These are phyloP conservation scores for Arctocebus calabarensis DNA, from an alignment of 2,797 vertebrate genomes.

Conservation along the genomic window DNA sequence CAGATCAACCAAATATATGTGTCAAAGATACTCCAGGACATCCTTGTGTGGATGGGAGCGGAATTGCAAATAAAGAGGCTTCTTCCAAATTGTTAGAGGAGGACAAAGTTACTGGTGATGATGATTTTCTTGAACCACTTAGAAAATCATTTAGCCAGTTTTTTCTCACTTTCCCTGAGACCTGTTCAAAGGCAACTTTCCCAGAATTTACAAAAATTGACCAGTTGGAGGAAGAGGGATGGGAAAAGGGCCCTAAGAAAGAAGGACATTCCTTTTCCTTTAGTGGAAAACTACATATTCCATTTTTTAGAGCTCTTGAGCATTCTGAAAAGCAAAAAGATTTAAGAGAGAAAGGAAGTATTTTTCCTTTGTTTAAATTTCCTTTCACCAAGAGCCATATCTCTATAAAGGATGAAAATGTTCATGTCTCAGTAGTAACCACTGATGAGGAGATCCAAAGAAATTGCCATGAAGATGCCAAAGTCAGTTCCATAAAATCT, in stretches of 20 bases:
- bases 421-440: conserved; percentile 38
- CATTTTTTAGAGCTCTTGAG: conserved; percentile 85
- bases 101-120: conserved; percentile 74
- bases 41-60: not conserved
- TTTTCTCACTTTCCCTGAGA: conserved; percentile 87
- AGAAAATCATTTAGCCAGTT: conserved; percentile 94
- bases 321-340: conserved; percentile 88
- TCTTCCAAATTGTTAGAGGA: conserved; percentile 66
- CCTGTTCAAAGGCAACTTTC: conserved; percentile 84
- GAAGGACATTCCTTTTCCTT: conserved; percentile 85
- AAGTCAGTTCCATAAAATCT: conserved; percentile 70
- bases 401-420: conserved; percentile 71
- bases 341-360: conserved; percentile 86
- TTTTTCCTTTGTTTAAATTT: conserved; percentile 91
- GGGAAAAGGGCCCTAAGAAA: conserved; percentile 79
- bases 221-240: conserved; percentile 88
- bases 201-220: conserved; percentile 85
- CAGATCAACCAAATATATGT: conserved; percentile 62
- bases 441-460: conserved; percentile 66
- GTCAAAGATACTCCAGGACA: not conserved
- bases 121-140: conserved; percentile 92
- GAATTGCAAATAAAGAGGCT: conserved; percentile 63
- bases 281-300: conserved; percentile 86
- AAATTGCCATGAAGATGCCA: conserved; percentile 60
- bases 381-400: conserved; percentile 89